Conservation (phyloP, 2,888 invertebrate species). For the Asteroscopus sphinx region DNA sequence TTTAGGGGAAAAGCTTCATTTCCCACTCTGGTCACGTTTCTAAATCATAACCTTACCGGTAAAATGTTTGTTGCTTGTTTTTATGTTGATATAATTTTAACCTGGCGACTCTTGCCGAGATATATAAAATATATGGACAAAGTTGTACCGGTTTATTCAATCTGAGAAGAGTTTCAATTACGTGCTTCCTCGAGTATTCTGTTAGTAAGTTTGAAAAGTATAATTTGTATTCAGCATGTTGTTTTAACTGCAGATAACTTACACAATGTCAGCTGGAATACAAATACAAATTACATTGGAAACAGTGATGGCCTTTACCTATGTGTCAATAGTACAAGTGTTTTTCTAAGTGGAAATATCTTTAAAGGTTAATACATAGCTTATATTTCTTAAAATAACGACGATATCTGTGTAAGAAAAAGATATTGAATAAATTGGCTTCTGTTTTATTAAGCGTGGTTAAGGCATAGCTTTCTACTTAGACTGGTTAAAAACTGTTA, state of each 20-base stretch:
- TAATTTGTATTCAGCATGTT: too few species aligned
- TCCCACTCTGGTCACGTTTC: conserved; percentile 53
- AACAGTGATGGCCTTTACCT: too few species aligned
- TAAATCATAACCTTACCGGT: conserved; percentile 55
- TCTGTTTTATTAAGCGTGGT: conserved; percentile 1
- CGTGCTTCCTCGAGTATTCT: too few species aligned
- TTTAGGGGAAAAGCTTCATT: conserved; percentile 29
- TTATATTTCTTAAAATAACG: too few species aligned
- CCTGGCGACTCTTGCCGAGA: neutral
- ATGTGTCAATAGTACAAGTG: too few species aligned
- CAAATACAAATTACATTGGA: too few species aligned
- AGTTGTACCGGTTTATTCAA: neutral
- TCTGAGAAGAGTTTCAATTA: too few species aligned
- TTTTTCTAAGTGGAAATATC: too few species aligned
- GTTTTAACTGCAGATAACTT: too few species aligned
- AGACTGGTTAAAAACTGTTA: conserved; percentile 1
- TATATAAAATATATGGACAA: neutral
- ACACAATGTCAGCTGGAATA: too few species aligned
- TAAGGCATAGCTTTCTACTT: conserved; percentile 1
- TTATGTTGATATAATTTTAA: conserved; percentile 42
- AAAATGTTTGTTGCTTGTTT: conserved; percentile 44
- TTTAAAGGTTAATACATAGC: too few species aligned
- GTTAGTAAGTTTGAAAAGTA: too few species aligned
- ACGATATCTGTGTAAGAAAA: conserved; percentile 1
- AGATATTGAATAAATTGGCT: conserved; percentile 15